Evolutionary conservation across 2,113 vertebrate genomes (phyloP).

Genomic region (Silurus asotus): DNA sequence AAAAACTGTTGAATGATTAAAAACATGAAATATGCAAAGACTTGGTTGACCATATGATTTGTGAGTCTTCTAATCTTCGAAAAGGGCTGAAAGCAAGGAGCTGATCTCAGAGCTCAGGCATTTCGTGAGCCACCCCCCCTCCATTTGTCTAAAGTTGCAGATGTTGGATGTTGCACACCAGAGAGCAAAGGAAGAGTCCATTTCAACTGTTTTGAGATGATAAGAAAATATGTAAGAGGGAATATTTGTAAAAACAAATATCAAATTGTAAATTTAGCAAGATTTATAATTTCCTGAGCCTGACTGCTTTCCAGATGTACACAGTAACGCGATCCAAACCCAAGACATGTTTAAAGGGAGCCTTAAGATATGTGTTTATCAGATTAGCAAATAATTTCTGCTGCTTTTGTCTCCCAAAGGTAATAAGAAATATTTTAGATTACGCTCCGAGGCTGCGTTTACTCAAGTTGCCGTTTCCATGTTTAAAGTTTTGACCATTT

Average conservation of each 20-base stretch:
- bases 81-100: constrained; percentile 20
- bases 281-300: constrained; percentile 35
- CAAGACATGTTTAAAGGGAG: constrained; percentile 6
- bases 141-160: constrained; percentile 20
- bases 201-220: constrained; percentile 27
- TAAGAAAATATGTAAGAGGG: background rate
- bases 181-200: constrained; percentile 36
- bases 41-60: constrained; percentile 1
- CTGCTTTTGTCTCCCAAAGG: background rate
- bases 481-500: background rate
- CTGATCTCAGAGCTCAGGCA: constrained; percentile 49
- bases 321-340: background rate
- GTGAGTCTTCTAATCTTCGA: background rate
- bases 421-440: no score
- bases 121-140: constrained; percentile 16
- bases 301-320: constrained; percentile 48
- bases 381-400: background rate
- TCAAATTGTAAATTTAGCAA: background rate
- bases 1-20: background rate
- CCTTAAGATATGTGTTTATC: background rate
- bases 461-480: background rate
- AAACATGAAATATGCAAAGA: constrained; percentile 3
- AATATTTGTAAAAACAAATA: background rate
- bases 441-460: background rate
- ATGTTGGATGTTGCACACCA: constrained; percentile 23